Evolutionary conservation across 2,797 vertebrate species (phyloP), one percentile per base, ranked within the genome.

Genomic region (Cyprinodon diabolis): DNA sequence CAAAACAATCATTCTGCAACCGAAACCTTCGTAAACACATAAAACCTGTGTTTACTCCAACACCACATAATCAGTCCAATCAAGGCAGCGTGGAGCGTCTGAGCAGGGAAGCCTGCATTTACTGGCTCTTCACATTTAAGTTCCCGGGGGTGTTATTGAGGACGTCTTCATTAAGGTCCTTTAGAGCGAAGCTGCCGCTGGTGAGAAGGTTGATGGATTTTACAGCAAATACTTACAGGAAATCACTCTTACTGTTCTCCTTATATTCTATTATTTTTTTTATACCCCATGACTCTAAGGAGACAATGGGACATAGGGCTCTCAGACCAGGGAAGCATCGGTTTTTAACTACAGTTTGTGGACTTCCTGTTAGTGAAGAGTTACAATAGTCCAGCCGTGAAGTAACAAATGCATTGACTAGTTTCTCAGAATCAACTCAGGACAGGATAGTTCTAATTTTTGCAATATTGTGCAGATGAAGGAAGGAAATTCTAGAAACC

Each of bases 61-160:
- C 35, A 70, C 75, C 69, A 57, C 70, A 80, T 73, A 86, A 79
- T 84, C 75, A 75, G 80, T 76, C 68, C 80, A 75, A 75, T 85
- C 77, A 82, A 71, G 17, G 58, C 62, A 14, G 56, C 23, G 30
- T 72, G 67, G 68, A 51, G 72, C 17, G 0, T 35, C 68, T 54
- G 74, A 23, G 19, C 66, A 70, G 73, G 45, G 66, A 81, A 84
- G 14, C 30, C 40, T 75, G 62, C 73, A 84, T 66, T 77, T 60
- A 65, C 65, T 69, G 66, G 56, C 9, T 68, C 79, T 71, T 80
- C 69, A 73, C 37, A 52, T 78, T 70, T 57, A 40, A 84, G 81
- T 78, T 63, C 82, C 43, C 69, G 35, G 56, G 66, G 49, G 67
- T 70, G 60, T 62, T 72, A 15, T 55, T 66, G 62, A 69, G 68